Evolutionary conservation across 2,888 invertebrate species (phyloP), one percentile per base, ranked within the genome.

Genomic region (Myopa tessellatipennis): DNA sequence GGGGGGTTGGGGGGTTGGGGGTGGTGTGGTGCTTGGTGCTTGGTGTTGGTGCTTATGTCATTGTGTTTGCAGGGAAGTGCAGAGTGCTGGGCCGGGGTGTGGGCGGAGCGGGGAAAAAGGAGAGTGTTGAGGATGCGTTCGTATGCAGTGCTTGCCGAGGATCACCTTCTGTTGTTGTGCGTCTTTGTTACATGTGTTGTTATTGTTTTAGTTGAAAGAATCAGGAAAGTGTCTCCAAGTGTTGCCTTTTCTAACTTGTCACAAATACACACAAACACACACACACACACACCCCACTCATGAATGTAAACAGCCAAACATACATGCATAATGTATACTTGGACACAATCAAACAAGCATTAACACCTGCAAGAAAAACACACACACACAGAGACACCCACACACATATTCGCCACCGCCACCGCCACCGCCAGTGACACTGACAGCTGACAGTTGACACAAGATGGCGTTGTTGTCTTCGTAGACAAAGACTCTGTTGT

Each of bases 381-480:
- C n/a, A 60, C 71, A 36, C 12, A 38, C 34, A 4, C 26, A 16
- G 4, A 10, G n/a, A 40, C 73, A 26, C n/a, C 36, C 71, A 36
- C 12, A 38, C 34, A 4, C 26, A 16, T 4, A 10, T 10, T 10
- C 61, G 61, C 18, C 36, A 34, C 38, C 6, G 18, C 68, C 16
- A 58, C 18, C 18, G 12, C 60, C 58, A 36, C 65, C 52, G 18
- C 61, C 58, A 75, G 45, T 86, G 85, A 86, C 87, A 87, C 84
- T 87, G 86, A 85, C 86, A 87, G 87, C 83, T 85, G 85, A 85
- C 83, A 84, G 78, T 83, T 84, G 85, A 84, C 83, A 83, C 82
- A 85, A 82, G 82, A 82, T 82, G 81, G 65, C 50, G 72, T 52
- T 77, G 82, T 80, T 81, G 81, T 78, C 74, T 58, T 36, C 65